These are phyloP conservation scores for Pogona vitticeps DNA, from an alignment of 2,113 vertebrate species.

Conservation along the genomic window DNA sequence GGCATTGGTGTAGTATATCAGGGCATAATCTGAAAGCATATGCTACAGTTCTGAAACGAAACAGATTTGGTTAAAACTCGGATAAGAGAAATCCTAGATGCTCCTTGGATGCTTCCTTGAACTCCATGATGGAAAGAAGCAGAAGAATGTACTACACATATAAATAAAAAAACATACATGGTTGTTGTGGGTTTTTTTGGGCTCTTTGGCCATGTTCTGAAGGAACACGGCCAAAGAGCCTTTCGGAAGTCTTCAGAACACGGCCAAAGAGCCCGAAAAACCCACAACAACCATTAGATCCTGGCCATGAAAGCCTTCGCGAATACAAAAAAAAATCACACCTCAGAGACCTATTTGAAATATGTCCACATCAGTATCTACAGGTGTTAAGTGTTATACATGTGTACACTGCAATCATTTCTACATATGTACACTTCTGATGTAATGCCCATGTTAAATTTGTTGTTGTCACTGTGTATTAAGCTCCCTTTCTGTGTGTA, in stretches of 20 bases:
- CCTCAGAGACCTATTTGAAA: too few relatives aligned
- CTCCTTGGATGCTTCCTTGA: background rate
- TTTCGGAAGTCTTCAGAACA: too few relatives aligned
- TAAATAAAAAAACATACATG: too few relatives aligned
- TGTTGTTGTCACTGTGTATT: accelerated
- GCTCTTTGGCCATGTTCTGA: too few relatives aligned
- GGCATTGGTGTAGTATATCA: too few relatives aligned
- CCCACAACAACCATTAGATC: too few relatives aligned
- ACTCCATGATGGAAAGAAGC: background rate
- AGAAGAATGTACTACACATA: background rate
- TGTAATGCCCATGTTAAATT: background rate
- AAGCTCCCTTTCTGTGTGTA: constrained; percentile 8
- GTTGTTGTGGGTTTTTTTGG: too few relatives aligned
- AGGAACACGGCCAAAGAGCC: too few relatives aligned
- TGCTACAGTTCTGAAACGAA: background rate
- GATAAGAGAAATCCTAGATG: background rate
- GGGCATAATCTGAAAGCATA: background rate
- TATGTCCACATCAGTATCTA: background rate
- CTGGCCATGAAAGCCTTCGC: too few relatives aligned
- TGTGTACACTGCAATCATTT: background rate
- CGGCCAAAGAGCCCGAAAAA: too few relatives aligned
- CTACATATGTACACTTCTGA: background rate
- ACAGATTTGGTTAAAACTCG: background rate
- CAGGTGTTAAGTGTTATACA: background rate
- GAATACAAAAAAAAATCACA: too few relatives aligned